phyloP scores from a whole-genome alignment of 1,140 invertebrate species.

The Lepidostoma basale region DNA sequence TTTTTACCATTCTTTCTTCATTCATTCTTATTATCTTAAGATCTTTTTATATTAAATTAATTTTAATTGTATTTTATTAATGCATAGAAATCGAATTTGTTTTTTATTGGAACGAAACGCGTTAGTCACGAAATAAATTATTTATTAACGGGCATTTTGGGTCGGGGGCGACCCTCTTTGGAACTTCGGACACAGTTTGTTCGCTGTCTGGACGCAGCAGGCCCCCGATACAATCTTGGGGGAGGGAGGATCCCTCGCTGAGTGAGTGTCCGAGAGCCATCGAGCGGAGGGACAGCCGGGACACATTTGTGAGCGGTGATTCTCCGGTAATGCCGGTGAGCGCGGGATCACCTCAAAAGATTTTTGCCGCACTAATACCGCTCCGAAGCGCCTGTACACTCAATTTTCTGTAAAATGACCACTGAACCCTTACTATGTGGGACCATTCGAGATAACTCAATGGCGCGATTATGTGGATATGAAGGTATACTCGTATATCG shows the following conservation, averaged over 20 bases:
- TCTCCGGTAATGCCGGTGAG: not conserved
- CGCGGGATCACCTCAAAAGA: no score
- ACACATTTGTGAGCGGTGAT: not conserved
- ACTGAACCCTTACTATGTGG: no score
- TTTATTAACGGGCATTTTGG: not conserved
- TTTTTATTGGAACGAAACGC: not conserved
- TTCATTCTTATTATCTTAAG: not conserved
- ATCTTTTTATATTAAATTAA: not conserved
- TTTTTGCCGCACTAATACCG: no score
- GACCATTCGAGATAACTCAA: no score
- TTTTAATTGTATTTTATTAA: not conserved
- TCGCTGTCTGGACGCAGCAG: slow-evolving; percentile 6
- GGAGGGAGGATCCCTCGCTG: not conserved
- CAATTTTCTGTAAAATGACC: no score
- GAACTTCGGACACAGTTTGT: not conserved
- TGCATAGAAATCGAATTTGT: not conserved
- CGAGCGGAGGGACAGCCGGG: not conserved
- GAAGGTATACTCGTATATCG: no score
- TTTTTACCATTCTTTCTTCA: not conserved
- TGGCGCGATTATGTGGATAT: no score
- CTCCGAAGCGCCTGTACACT: no score
- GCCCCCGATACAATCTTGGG: not conserved
- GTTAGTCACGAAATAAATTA: not conserved
- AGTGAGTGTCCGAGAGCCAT: not conserved
- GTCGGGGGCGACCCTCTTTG: not conserved